Base-by-base conservation (phyloP, 2,113 vertebrate genomes). In the Podiceps cristatus region DNA sequence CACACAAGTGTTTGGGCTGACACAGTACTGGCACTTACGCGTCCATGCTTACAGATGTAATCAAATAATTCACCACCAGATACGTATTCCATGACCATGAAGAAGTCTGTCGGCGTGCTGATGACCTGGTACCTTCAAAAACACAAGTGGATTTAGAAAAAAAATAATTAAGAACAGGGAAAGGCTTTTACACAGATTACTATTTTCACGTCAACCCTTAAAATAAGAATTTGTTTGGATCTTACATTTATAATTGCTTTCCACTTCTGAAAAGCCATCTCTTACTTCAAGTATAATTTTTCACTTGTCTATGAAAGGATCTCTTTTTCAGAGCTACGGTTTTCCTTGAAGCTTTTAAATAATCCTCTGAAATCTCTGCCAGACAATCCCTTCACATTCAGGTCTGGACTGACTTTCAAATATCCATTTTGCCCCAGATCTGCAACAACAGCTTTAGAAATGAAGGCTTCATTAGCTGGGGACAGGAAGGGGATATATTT, bases 71-170 rank as follows among this genome's bases (percentile, higher is more conserved):
- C 99, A 23, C 99, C 99, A 7, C 99, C 99, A 5, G 99, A 99
- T 58, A 99, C 99, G 11, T 99, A 99, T 75, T 99, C 99, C 99
- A 99, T 99, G 47, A 99, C 99, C 99, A 99, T 99, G 97, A 99
- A 99, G 98, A 99, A 99, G 92, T 99, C 99, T 11, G 99, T 99
- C 7, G 99, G 99, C 0, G 99, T 99, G 92, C 99, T 99, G 97
- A 99, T 99, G 95, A 99, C 99, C 98, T 99, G 99, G 98, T 99
- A 99, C 97, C 99, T 99, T 95, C 91, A 92, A 93, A 96, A 93
- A 94, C 24, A 93, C 69, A 89, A 59, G 72, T 1, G 10, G 71
- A 59, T 78, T 67, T 45, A 8, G 15, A 88, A 60, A 66, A 69
- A 13, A 17, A 2, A 3, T 5, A 10, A 42, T 53, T 45, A 63